These are phyloP conservation scores for Drosophila meridiana DNA, from an alignment of 2,888 invertebrate species.

Conservation along the genomic window DNA sequence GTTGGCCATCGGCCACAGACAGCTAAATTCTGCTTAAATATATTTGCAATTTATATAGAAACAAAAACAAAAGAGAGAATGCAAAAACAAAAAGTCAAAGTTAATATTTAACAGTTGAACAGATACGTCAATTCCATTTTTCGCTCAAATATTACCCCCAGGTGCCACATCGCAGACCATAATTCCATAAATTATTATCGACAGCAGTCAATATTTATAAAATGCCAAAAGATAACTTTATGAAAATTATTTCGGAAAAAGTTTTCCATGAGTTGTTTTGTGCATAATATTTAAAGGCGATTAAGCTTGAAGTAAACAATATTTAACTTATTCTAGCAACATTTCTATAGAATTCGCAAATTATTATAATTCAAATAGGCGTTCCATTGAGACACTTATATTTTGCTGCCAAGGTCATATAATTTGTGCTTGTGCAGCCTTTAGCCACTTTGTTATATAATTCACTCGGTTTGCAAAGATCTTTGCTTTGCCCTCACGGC, in stretches of 20 bases:
- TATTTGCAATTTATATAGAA: constrained; percentile 37
- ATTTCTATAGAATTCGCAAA: neutral
- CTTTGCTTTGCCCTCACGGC: neutral
- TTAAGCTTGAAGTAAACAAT: neutral
- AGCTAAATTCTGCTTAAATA: constrained; percentile 39
- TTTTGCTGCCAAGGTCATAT: neutral
- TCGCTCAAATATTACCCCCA: constrained; percentile 8
- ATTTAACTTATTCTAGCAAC: neutral
- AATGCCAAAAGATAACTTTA: neutral
- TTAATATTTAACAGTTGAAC: constrained; percentile 47
- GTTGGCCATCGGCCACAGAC: constrained; percentile 27
- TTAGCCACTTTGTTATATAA: neutral
- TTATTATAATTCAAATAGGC: too few species aligned
- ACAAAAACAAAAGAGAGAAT: neutral
- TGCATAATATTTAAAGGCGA: neutral
- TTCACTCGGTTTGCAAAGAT: neutral
- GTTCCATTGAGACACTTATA: neutral
- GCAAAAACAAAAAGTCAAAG: constrained; percentile 31
- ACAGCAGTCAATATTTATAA: constrained; percentile 25
- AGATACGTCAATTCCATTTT: constrained; percentile 44
- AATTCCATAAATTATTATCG: constrained; percentile 30
- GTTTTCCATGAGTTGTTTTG: neutral
- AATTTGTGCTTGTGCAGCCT: neutral
- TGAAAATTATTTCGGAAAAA: constrained; percentile 8
- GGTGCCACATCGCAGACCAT: constrained; percentile 13